Evolutionary conservation across 2,113 vertebrate genomes (phyloP).

Genomic region (Panthera tigris): DNA sequence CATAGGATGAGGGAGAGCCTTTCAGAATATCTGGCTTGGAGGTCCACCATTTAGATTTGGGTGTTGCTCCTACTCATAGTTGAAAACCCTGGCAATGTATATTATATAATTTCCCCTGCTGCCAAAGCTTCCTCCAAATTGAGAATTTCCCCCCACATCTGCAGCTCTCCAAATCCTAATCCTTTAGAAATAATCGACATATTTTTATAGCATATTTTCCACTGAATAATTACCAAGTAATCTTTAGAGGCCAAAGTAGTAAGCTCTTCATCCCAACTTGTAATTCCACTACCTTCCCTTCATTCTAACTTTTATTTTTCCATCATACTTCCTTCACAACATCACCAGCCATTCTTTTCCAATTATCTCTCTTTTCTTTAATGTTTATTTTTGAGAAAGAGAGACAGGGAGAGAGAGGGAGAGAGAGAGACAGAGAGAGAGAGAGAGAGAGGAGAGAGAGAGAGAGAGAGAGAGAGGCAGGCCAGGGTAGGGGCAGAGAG

Average conservation of each 20-base stretch:
- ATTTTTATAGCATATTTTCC: background rate
- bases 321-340: background rate
- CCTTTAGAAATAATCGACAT: conserved; percentile 12
- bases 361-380: background rate
- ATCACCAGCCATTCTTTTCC: background rate
- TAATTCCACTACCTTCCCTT: background rate
- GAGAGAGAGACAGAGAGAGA: too few relatives aligned
- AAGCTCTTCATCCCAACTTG: background rate
- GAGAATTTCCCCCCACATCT: background rate
- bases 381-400: too few relatives aligned
- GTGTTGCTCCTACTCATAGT: background rate
- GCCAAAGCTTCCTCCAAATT: background rate
- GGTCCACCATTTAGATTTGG: background rate
- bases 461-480: too few relatives aligned
- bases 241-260: background rate
- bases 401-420: too few relatives aligned
- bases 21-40: conserved; percentile 30
- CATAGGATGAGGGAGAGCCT: background rate
- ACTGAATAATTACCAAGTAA: background rate
- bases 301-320: background rate
- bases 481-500: too few relatives aligned
- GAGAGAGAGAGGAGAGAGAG: too few relatives aligned
- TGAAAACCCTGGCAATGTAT: background rate
- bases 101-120: background rate
- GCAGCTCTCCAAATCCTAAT: conserved; percentile 8